Conservation (phyloP, 2,797 vertebrate species). For the Phrynocephalus vlangalii region DNA sequence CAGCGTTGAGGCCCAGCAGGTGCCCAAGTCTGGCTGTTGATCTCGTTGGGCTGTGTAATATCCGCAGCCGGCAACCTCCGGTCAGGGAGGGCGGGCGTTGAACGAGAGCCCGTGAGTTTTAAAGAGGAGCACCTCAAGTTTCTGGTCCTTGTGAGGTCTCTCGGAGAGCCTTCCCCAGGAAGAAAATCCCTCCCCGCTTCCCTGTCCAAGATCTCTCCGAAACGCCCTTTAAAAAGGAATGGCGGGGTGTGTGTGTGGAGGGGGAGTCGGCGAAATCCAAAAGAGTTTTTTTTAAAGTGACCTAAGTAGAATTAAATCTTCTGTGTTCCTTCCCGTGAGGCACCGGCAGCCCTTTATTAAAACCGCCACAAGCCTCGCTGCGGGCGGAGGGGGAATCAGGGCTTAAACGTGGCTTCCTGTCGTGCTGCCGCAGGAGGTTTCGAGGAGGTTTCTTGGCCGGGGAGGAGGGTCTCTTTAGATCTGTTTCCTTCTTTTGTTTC, state of each 20-base stretch:
- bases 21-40: too few species aligned
- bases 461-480: slow-evolving; percentile 7
- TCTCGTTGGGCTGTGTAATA: too few species aligned
- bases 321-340: slow-evolving; percentile 62
- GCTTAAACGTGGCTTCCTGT: slow-evolving; percentile 70
- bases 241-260: not conserved
- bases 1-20: too few species aligned
- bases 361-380: slow-evolving; percentile 62
- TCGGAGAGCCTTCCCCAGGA: too few species aligned
- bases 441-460: slow-evolving; percentile 16
- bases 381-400: slow-evolving; percentile 62
- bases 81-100: not conserved
- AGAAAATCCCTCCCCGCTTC: not conserved
- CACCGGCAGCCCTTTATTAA: slow-evolving; percentile 68
- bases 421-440: slow-evolving; percentile 62
- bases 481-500: not conserved
- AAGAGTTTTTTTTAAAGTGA: slow-evolving; percentile 26
- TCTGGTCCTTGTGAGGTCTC: not conserved
- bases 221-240: not conserved
- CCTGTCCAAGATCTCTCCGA: not conserved
- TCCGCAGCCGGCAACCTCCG: too few species aligned
- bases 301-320: slow-evolving; percentile 65
- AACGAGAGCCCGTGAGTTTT: too few species aligned
- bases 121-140: not conserved
- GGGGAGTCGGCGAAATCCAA: not conserved